Evolutionary conservation across 2,113 vertebrate species (phyloP).

Genomic region (Lichenostomus cassidix): DNA sequence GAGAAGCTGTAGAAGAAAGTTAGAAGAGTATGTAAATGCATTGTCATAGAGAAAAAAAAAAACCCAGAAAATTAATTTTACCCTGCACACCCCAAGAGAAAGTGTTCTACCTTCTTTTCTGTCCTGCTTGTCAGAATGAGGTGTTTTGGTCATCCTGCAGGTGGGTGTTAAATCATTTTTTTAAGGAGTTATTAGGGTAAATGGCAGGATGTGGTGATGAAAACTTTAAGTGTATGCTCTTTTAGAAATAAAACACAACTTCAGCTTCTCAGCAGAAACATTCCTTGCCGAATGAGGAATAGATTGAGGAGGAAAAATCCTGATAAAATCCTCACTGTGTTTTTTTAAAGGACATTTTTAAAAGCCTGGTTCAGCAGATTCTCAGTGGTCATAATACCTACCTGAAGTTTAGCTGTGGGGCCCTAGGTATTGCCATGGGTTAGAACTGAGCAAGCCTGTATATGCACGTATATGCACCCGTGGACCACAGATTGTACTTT

Average conservation of each 20-base stretch:
- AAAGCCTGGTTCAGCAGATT: not conserved
- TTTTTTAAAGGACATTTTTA: not conserved
- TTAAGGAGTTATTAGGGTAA: not conserved
- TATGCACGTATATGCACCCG: not conserved
- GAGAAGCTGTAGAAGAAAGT: not conserved
- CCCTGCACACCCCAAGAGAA: not conserved
- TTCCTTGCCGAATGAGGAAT: not conserved
- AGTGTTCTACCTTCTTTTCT: not conserved
- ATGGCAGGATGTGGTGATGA: not conserved
- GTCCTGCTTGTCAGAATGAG: not conserved
- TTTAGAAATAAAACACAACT: not conserved
- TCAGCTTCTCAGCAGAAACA: not conserved
- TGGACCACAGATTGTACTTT: not conserved
- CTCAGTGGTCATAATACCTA: not conserved
- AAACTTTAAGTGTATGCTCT: not conserved
- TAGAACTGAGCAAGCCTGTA: not conserved
- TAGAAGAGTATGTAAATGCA: not conserved
- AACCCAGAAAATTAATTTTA: not conserved
- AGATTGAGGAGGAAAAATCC: not conserved
- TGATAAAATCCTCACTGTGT: not conserved
- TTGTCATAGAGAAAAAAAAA: not conserved
- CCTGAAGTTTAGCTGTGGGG: not conserved
- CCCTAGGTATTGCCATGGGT: not conserved
- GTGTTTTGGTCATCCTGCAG: not conserved
- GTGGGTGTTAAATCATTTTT: not conserved